Percentiles rank a stretch among this genome's conserved stretches.
phyloP scores from a whole-genome alignment of 2,797 vertebrate genomes.

The Brachyrhaphis roseni region DNA sequence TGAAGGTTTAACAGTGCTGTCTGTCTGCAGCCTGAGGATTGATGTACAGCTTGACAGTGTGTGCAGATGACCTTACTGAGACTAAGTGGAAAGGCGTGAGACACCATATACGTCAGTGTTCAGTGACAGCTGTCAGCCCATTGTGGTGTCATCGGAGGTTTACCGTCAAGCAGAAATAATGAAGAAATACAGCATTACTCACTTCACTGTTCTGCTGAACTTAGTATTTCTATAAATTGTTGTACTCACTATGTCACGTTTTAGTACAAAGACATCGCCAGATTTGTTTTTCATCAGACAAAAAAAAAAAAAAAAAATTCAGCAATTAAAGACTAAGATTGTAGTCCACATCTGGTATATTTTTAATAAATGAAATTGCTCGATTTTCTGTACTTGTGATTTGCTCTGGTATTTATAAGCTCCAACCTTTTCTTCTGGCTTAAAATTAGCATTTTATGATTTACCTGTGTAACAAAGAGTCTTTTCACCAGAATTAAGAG shows the following conservation, averaged over 20 bases:
- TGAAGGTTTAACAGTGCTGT: constrained; percentile 74
- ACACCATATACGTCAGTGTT: constrained; percentile 19
- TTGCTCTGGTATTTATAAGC: not conserved
- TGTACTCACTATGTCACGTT: constrained; percentile 9
- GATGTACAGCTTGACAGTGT: constrained; percentile 58
- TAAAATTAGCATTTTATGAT: not conserved
- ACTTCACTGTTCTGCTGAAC: not conserved
- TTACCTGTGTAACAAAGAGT: not conserved
- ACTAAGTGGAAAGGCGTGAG: constrained; percentile 46
- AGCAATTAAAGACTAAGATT: not conserved
- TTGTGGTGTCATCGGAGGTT: constrained; percentile 8
- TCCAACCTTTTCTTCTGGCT: not conserved
- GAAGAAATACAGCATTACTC: not conserved
- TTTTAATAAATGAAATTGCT: not conserved
- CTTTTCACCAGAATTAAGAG: not conserved
- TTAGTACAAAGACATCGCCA: not conserved
- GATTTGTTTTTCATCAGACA: not conserved
- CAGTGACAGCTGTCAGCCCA: constrained; percentile 22
- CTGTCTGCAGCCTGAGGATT: constrained; percentile 56
- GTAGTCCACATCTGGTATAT: not conserved
- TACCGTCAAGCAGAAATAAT: constrained; percentile 11
- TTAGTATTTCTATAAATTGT: not conserved
- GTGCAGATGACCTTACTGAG: constrained; percentile 36
- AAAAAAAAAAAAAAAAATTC: not conserved
- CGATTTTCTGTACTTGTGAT: not conserved